These are phyloP conservation scores for Diplazon laetatorius DNA, from an alignment of 2,888 invertebrate species.

Conservation along the genomic window DNA sequence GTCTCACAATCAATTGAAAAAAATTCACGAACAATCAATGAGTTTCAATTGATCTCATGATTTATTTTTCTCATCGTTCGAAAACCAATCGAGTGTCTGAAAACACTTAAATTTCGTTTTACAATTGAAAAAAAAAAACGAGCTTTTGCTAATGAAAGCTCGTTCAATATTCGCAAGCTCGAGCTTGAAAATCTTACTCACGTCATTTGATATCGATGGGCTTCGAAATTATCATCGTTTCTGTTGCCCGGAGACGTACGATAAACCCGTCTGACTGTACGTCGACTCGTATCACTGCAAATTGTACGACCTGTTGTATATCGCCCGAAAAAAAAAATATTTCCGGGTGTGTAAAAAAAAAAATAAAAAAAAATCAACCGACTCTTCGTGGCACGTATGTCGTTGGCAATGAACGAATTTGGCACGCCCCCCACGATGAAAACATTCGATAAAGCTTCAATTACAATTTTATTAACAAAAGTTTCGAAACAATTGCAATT, in stretches of 20 bases:
- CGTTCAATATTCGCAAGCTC: too few species aligned
- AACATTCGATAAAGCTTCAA: background rate
- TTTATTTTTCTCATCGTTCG: too few species aligned
- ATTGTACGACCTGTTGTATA: slow-evolving; percentile 56
- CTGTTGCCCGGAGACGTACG: slow-evolving; percentile 14
- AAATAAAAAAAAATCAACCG: too few species aligned
- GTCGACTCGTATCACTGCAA: slow-evolving; percentile 62
- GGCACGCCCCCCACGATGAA: too few species aligned
- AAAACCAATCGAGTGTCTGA: too few species aligned
- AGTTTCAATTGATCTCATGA: too few species aligned
- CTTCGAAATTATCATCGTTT: slow-evolving; percentile 39
- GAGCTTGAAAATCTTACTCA: slow-evolving; percentile 16
- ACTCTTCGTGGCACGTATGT: background rate
- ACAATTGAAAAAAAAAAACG: background rate
- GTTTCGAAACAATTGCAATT: slow-evolving; percentile 35
- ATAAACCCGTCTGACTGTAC: slow-evolving; percentile 51
- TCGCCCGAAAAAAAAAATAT: background rate
- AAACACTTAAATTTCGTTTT: too few species aligned
- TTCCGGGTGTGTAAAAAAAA: too few species aligned
- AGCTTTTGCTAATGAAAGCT: too few species aligned
- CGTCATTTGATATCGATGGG: slow-evolving; percentile 35
- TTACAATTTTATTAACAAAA: slow-evolving; percentile 21
- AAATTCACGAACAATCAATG: background rate
- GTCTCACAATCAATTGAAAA: background rate
- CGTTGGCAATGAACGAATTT: too few species aligned